A percentile compares a stretch with the other conserved stretches of the same genome.
phyloP scores from a whole-genome alignment of 1,140 invertebrate genomes.

The Oncopodura yosiiana region DNA sequence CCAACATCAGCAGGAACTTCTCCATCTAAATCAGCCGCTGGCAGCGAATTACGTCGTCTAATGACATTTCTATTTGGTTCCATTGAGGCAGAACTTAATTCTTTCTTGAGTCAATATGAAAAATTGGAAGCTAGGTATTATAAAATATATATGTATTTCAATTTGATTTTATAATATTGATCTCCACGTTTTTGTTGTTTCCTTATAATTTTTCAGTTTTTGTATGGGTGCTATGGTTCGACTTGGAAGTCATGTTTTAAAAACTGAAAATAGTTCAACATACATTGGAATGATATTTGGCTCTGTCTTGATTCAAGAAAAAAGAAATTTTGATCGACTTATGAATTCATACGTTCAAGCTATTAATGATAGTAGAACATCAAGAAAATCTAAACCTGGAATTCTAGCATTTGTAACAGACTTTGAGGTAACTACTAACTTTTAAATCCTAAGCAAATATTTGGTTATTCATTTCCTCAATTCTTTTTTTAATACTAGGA shows the following conservation, averaged over 20 bases:
- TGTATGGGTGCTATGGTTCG: conserved; percentile 85
- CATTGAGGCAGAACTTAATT: conserved; percentile 73
- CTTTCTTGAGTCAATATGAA: conserved; percentile 74
- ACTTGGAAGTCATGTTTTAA: conserved; percentile 79
- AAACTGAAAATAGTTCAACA: conserved; percentile 79
- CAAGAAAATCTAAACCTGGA: conserved; percentile 72
- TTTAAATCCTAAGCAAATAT: neutral
- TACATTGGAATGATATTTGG: conserved; percentile 84
- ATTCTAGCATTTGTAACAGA: conserved; percentile 84
- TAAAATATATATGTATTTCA: conserved; percentile 26
- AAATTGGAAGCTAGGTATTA: conserved; percentile 77
- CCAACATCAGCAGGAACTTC: conserved; percentile 38
- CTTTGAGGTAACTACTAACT: conserved; percentile 54
- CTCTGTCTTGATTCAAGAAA: conserved; percentile 80
- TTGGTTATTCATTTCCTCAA: neutral
- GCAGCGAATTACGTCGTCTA: conserved; percentile 60
- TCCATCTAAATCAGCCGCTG: conserved; percentile 25
- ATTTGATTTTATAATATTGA: neutral
- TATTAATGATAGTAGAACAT: conserved; percentile 64
- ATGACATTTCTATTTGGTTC: conserved; percentile 78
- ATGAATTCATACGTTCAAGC: conserved; percentile 77
- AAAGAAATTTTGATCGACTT: conserved; percentile 85
- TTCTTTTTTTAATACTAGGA: conserved; percentile 44
- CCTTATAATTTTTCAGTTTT: conserved; percentile 54
- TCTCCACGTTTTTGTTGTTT: neutral